Base-by-base conservation (phyloP, 2,797 vertebrate genomes). In the Bradypodion pumilum region DNA sequence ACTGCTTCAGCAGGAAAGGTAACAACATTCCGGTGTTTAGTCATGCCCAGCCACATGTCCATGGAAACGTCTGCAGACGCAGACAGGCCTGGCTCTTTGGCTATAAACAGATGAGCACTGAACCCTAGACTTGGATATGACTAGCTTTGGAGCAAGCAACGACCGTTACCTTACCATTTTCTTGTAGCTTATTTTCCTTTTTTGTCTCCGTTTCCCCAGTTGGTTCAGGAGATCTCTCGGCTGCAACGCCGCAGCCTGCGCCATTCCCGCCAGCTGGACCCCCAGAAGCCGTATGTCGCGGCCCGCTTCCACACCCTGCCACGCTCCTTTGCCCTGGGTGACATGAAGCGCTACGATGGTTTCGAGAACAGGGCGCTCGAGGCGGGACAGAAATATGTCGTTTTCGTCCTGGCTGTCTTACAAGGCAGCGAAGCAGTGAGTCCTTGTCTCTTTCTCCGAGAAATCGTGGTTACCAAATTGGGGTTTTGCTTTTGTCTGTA, bases 321-420 rank as follows among this genome's bases (percentile, higher is more conserved):
- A 0, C 19, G 95, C 25, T 95, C 95, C 90, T 98, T 98, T 95
- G 96, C 95, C 5, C 94, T 99, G 56, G 98, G 98, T 0, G 96
- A 98, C 85, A 97, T 98, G 94, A 97, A 97, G 70, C 96, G 95
- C 66, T 97, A 97, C 1, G 97, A 97, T 49, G 97, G 96, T 93
- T 99, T 98, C 0, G 98, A 98, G 95, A 99, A 98, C 96, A 96
- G 96, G 74, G 95, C 96, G 77, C 95, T 99, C 68, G 98, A 99
- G 87, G 94, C 97, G 0, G 97, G 97, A 65, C 97, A 98, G 93
- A 97, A 97, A 85, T 99, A 99, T 0, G 97, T 98, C 62, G 95
- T 99, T 91, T 99, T 99, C 83, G 95, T 99, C 90, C 94, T 99
- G 83, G 99, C 97, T 0, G 98, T 98, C 91, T 96, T 99, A 63